Percentiles rank a stretch among this genome's conserved stretches.
Evolutionary conservation across 2,113 vertebrate genomes (phyloP).

Genomic region (Hippocampus comes): DNA sequence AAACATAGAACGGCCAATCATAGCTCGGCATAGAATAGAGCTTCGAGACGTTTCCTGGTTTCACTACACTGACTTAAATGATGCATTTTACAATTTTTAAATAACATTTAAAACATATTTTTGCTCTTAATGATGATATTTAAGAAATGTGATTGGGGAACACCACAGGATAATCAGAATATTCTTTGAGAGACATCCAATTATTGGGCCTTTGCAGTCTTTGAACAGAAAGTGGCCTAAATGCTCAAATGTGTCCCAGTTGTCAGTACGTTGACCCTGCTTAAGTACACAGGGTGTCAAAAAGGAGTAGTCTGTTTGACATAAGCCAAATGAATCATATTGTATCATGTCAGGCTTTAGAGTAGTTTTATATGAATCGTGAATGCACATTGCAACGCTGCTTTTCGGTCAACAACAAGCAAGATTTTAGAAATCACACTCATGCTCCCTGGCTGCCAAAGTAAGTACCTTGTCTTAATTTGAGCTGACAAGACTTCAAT

Average conservation of each 20-base stretch:
- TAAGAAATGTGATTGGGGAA: background rate
- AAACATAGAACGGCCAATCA: no score
- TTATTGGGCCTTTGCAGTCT: no score
- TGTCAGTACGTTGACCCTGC: no score
- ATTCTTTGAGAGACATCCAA: background rate
- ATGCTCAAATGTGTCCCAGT: no score
- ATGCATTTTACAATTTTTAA: background rate
- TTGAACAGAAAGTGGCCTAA: no score
- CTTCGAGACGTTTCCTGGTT: no score
- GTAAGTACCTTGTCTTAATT: constrained; percentile 24
- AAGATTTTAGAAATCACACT: background rate
- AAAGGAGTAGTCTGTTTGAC: background rate
- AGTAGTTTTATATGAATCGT: background rate
- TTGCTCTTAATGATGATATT: no score
- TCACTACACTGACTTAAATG: no score
- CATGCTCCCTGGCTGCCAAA: constrained; percentile 11
- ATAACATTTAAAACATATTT: background rate
- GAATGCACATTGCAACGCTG: background rate
- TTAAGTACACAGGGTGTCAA: background rate
- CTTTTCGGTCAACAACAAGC: background rate
- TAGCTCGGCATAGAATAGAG: no score
- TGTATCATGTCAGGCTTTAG: background rate
- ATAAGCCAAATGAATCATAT: background rate
- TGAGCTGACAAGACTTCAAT: constrained; percentile 15
- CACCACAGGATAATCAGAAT: background rate